Conservation (phyloP, 1,140 invertebrate genomes). For the Oedothorax gibbosus region DNA sequence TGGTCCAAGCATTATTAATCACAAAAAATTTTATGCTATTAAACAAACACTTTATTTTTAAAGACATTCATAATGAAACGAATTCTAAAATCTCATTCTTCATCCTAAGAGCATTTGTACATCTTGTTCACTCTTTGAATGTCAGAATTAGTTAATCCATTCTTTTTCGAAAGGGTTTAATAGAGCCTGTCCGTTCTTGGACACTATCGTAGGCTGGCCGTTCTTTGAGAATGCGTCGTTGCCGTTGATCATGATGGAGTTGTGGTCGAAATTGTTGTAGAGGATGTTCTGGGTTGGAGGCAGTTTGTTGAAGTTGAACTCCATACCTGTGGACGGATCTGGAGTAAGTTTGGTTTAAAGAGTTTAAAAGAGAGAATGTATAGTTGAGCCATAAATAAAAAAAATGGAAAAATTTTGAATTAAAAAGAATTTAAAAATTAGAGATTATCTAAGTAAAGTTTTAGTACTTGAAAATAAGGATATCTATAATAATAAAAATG, state of each 20-base stretch:
- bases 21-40: too few species aligned
- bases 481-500: too few species aligned
- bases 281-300: constrained; percentile 24
- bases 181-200: constrained; percentile 62
- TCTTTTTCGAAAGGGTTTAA: constrained; percentile 22
- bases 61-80: too few species aligned
- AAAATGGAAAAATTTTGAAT: too few species aligned
- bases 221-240: constrained; percentile 64
- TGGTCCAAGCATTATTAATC: too few species aligned
- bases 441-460: too few species aligned
- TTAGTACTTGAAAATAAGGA: too few species aligned
- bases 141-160: constrained; percentile 64
- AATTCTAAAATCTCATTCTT: not conserved
- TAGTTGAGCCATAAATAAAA: too few species aligned
- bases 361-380: too few species aligned
- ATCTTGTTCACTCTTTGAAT: constrained; percentile 70
- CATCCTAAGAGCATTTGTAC: constrained; percentile 67
- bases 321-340: not conserved
- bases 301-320: constrained; percentile 35
- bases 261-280: constrained; percentile 29
- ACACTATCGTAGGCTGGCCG: constrained; percentile 64
- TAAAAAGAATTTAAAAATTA: too few species aligned
- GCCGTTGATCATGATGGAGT: constrained; percentile 53
- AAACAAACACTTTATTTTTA: too few species aligned
- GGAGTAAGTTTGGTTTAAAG: too few species aligned